Evolutionary conservation across 2,113 vertebrate genomes (phyloP).

Genomic region (Ammodytes dubius): DNA sequence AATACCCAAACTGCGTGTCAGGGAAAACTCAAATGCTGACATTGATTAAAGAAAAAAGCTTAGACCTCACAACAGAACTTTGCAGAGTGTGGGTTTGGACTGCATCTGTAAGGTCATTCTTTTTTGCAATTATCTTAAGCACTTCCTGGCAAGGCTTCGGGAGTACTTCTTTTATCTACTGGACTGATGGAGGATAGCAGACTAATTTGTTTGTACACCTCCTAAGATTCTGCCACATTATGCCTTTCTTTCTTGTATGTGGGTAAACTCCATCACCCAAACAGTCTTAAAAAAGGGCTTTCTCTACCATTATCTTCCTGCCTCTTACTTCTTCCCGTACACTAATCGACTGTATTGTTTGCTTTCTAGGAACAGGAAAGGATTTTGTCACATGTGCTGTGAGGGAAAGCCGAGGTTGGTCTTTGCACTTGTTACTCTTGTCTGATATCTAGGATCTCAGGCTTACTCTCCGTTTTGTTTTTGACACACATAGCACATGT

Average conservation of each 20-base stretch:
- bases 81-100: background rate
- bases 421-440: background rate
- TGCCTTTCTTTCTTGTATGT: background rate
- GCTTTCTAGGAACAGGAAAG: background rate
- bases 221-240: background rate
- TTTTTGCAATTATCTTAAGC: background rate
- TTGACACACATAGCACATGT: background rate
- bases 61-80: background rate
- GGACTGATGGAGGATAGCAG: background rate
- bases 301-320: background rate
- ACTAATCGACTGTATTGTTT: background rate
- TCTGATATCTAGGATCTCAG: background rate
- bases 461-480: background rate
- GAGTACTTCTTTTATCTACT: background rate
- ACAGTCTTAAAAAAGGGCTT: too few species aligned
- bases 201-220: background rate
- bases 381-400: background rate
- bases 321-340: background rate
- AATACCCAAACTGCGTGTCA: background rate
- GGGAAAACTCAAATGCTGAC: background rate
- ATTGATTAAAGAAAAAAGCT: background rate
- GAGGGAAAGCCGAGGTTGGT: background rate
- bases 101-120: background rate
- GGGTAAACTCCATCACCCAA: background rate
- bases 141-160: background rate